These are phyloP conservation scores for Scaptodrosophila lebanonensis DNA, from an alignment of 1,140 invertebrate species.

Conservation along the genomic window DNA sequence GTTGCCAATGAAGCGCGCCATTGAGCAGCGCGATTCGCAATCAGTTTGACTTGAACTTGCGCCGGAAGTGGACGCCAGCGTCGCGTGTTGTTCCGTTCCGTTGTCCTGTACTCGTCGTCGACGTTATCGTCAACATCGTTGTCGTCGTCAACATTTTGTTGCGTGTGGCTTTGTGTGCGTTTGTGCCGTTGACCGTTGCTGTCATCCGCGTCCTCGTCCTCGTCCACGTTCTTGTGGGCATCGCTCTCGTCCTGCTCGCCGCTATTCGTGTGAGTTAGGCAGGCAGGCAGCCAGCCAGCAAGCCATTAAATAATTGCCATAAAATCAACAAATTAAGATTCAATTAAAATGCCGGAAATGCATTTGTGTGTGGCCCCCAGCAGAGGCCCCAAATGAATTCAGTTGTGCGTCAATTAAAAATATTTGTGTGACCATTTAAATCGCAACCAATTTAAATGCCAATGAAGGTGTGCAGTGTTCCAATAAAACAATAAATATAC, in stretches of 20 bases:
- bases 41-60: constrained; percentile 70
- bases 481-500: too few species aligned
- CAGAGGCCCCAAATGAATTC: too few species aligned
- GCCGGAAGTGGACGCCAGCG: constrained; percentile 63
- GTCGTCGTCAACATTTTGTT: constrained; percentile 11
- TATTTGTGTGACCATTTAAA: too few species aligned
- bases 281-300: constrained; percentile 8
- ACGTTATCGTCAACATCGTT: not conserved
- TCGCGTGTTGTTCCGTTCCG: constrained; percentile 33
- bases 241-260: too few species aligned
- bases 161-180: not conserved
- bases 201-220: too few species aligned
- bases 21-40: constrained; percentile 24
- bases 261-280: too few species aligned
- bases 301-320: constrained; percentile 8
- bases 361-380: too few species aligned
- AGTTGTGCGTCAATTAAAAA: too few species aligned
- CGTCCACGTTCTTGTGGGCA: too few species aligned
- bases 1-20: constrained; percentile 63
- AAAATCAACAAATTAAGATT: constrained; percentile 25
- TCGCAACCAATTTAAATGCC: too few species aligned
- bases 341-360: not conserved
- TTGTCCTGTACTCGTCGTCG: not conserved
- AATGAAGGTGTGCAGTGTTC: too few species aligned
- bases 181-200: too few species aligned